Evolutionary conservation across 2,797 vertebrate species (phyloP).

Genomic region (Chelon labrosus): DNA sequence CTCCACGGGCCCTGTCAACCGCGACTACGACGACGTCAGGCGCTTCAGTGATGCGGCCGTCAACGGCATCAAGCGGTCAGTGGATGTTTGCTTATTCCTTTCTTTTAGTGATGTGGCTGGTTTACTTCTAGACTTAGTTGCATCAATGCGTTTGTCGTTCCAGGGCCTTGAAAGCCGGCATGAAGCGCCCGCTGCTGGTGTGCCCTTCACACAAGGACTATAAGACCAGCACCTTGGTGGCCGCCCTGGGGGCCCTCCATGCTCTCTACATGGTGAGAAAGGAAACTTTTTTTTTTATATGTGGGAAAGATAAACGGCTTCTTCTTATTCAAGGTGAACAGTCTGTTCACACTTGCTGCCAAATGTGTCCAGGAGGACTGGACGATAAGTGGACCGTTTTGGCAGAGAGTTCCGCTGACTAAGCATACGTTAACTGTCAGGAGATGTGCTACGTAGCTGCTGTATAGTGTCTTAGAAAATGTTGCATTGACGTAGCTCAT

Average conservation of each 20-base stretch:
- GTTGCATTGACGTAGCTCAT: not conserved
- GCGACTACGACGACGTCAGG: conserved; percentile 87
- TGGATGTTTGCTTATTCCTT: not conserved
- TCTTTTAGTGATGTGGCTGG: not conserved
- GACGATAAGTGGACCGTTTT: not conserved
- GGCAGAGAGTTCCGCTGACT: not conserved
- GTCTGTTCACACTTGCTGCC: not conserved
- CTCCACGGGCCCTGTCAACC: conserved; percentile 85
- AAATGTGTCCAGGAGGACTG: not conserved
- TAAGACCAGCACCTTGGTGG: conserved; percentile 76
- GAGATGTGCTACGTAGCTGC: not conserved
- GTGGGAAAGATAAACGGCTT: not conserved
- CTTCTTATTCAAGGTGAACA: not conserved
- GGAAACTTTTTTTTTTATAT: no score
- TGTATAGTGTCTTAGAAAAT: not conserved
- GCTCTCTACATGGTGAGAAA: conserved; percentile 85
- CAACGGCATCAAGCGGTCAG: conserved; percentile 84
- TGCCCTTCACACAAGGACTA: conserved; percentile 83
- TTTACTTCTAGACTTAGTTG: not conserved
- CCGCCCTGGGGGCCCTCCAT: conserved; percentile 85
- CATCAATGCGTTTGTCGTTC: not conserved
- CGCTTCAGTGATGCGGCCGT: conserved; percentile 85
- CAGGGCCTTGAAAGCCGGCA: conserved; percentile 86
- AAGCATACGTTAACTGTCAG: not conserved
- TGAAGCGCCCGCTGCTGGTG: conserved; percentile 86